Evolutionary conservation across 2,797 vertebrate species (phyloP), one percentile per base, ranked within the genome.

Genomic region (Falco berigora): DNA sequence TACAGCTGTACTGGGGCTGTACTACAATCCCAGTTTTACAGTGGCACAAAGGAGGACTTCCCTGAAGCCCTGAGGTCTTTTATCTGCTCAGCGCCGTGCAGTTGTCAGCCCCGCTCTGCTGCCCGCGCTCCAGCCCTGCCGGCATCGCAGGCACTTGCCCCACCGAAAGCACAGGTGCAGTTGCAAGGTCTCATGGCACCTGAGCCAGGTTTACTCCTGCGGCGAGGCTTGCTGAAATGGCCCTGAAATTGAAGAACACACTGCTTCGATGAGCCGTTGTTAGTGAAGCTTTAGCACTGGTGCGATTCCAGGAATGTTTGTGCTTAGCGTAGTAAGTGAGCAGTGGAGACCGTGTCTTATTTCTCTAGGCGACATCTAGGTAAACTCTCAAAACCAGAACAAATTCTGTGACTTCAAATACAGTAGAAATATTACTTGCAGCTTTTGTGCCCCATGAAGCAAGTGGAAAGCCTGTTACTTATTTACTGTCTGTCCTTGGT

Each of bases 71-170:
- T 3, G 24, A 62, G 50, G 27, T 72, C 62, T 78, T 42, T 66
- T 40, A 53, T 14, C 25, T 1, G 1, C 84, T 32, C 3, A 0
- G 25, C 6, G 17, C 38, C 34, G 3, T 0, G 2, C 24, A 16
- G 67, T 9, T 14, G 34, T 9, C 20, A 21, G 49, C 34, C 69
- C 27, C 1, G 13, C 38, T 38, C 52, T 22, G 55, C 16, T 71
- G 42, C 8, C 56, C 16, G 36, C 4, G 42, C 49, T 86, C 15
- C 64, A 50, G 75, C 53, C 44, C 56, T 3, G 17, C 58, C 4
- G 13, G 22, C 36, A 4, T 14, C 0, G 0, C 46, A 74, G 56
- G 12, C 16, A 3, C 5, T 2, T 8, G 9, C 19, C 38, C 36
- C 44, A 19, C 38, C 0, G 0, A 73, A 20, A 38, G 62, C 52